Evolutionary conservation across 2,113 vertebrate genomes (phyloP).

Genomic region (Pogonocichla stellata): DNA sequence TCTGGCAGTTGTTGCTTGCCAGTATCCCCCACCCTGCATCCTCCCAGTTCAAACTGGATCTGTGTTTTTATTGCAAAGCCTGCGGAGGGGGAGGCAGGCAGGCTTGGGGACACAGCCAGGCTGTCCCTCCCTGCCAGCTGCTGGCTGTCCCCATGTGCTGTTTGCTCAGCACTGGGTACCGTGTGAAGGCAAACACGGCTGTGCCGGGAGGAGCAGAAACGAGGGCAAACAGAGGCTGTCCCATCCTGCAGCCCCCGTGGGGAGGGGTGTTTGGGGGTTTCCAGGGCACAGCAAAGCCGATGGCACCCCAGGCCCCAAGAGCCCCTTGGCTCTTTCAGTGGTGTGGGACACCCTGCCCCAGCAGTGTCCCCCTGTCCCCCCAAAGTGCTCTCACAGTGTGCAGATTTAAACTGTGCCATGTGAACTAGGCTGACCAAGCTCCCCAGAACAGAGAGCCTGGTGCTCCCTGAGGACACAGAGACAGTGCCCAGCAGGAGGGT

Average conservation of each 20-base stretch:
- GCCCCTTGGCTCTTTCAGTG: not conserved
- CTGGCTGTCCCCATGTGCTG: not conserved
- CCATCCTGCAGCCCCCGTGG: fast-evolving
- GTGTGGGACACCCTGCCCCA: not conserved
- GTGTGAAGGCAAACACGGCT: not conserved
- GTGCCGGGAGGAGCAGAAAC: not conserved
- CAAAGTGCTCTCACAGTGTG: not conserved
- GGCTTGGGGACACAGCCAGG: not conserved
- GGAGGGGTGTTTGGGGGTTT: not conserved
- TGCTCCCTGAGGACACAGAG: not conserved
- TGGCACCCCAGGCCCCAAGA: not conserved
- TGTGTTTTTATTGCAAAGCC: not conserved
- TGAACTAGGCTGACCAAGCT: not conserved
- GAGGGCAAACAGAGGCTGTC: not conserved
- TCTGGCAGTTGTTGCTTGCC: fast-evolving
- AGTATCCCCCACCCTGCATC: not conserved
- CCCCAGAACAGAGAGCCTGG: not conserved
- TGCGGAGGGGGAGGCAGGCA: fast-evolving
- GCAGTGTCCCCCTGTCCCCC: fast-evolving
- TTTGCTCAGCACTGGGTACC: not conserved
- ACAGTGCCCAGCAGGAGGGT: not conserved
- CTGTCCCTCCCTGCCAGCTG: constrained; percentile 6
- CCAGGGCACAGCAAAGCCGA: fast-evolving
- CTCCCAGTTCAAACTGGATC: not conserved
- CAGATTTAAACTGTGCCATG: not conserved